These are phyloP conservation scores for Myotis planiceps DNA, from an alignment of 2,797 vertebrate genomes.

Conservation along the genomic window DNA sequence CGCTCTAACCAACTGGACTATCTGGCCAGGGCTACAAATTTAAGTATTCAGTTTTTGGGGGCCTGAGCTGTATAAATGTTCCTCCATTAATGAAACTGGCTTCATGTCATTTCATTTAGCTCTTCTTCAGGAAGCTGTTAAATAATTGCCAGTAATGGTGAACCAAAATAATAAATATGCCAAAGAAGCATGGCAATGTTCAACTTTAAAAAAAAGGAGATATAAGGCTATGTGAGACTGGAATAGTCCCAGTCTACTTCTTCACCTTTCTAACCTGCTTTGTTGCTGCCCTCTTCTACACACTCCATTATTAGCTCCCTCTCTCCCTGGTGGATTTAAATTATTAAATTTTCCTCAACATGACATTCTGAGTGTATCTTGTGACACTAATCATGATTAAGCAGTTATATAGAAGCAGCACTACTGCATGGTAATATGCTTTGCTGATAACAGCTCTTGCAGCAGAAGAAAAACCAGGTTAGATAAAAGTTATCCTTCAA, in stretches of 20 bases:
- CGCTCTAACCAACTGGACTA: not conserved
- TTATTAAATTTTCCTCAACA: constrained; percentile 23
- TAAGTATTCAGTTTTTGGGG: not conserved
- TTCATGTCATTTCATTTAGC: constrained; percentile 27
- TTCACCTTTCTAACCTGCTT: not conserved
- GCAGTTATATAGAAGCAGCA: not conserved
- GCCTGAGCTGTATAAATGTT: not conserved
- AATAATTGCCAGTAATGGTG: not conserved
- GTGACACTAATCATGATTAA: constrained; percentile 51
- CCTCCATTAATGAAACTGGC: constrained; percentile 32
- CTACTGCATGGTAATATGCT: not conserved
- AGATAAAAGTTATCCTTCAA: constrained; percentile 40
- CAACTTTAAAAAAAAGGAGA: not conserved
- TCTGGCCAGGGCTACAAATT: not conserved
- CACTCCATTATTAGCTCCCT: not conserved
- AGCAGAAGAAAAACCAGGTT: constrained; percentile 20
- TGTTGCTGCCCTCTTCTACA: not conserved
- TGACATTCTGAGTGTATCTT: not conserved
- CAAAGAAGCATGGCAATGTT: constrained; percentile 43
- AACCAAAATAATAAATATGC: not conserved
- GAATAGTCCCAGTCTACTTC: not conserved
- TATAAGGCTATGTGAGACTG: not conserved
- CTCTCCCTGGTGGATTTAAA: not conserved
- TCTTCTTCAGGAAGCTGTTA: constrained; percentile 51
- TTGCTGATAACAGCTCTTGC: not conserved